Conservation (phyloP, 2,888 invertebrate genomes). For the Operophtera brumata region DNA sequence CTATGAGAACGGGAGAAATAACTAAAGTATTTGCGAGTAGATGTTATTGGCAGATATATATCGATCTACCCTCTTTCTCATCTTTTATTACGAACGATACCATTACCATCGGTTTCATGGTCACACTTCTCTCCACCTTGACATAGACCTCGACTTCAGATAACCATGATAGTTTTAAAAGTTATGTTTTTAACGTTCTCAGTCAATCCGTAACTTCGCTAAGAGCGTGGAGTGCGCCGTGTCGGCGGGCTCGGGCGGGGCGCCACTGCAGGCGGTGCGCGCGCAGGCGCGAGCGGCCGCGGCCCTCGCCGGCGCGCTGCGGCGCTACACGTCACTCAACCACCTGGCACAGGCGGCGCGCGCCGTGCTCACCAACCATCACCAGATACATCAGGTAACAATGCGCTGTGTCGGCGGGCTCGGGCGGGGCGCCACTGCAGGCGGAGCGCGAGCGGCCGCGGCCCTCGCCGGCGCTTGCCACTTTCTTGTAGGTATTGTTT, state of each 20-base stretch:
- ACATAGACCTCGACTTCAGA: too few species aligned
- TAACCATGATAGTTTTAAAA: too few species aligned
- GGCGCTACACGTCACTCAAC: conserved; percentile 98
- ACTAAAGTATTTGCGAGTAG: too few species aligned
- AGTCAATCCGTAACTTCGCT: conserved; percentile 80
- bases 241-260: conserved; percentile 90
- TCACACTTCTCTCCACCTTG: too few species aligned
- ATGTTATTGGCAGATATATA: too few species aligned
- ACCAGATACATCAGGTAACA: conserved; percentile 95
- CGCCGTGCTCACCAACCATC: conserved; percentile 96
- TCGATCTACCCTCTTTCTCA: too few species aligned
- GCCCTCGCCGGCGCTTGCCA: conserved; percentile 97
- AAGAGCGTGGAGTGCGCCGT: conserved; percentile 90
- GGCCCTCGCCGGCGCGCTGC: conserved; percentile 96
- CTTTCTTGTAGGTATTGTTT: too few species aligned
- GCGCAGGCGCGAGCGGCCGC: conserved; percentile 92
- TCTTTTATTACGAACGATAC: too few species aligned
- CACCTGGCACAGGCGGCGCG: conserved; percentile 97
- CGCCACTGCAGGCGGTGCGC: conserved; percentile 89
- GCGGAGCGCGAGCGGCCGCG: conserved; percentile 91
- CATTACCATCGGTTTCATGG: too few species aligned
- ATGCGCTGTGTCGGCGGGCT: conserved; percentile 91
- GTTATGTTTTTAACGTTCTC: too few species aligned
- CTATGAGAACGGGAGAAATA: too few species aligned
- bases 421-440: conserved; percentile 90